Conservation (phyloP, 2,888 invertebrate genomes). For the Synanthedon vespiformis region DNA sequence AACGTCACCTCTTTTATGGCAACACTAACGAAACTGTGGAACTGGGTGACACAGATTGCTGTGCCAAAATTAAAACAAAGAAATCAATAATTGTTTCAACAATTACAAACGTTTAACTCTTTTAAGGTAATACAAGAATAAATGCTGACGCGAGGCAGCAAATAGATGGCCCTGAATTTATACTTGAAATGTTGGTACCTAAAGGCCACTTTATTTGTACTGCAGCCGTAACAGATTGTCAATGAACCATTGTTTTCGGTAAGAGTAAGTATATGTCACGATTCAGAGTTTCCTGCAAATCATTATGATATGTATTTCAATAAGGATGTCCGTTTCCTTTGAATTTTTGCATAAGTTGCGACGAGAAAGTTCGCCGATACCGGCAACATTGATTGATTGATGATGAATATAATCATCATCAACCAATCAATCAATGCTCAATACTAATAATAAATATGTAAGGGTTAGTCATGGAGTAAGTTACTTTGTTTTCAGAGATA, state of each 20-base stretch:
- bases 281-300: constrained; percentile 43
- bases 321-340: constrained; percentile 63
- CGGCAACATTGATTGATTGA: too few relatives aligned
- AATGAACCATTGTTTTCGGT: constrained; percentile 36
- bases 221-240: constrained; percentile 19
- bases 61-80: background rate
- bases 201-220: constrained; percentile 1
- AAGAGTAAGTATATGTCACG: constrained; percentile 17
- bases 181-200: background rate
- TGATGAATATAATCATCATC: too few relatives aligned
- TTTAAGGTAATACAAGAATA: background rate
- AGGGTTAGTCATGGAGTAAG: too few relatives aligned
- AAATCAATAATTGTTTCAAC: background rate
- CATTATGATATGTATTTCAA: constrained; percentile 25
- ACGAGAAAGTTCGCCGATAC: constrained; percentile 25
- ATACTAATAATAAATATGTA: too few relatives aligned
- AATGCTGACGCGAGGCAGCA: constrained; percentile 1
- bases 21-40: background rate
- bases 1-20: background rate
- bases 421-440: too few relatives aligned
- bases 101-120: background rate
- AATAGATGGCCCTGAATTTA: constrained; percentile 2
- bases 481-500: too few relatives aligned
- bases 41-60: background rate
- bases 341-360: constrained; percentile 18